These are phyloP conservation scores for Drosophila tristis DNA, from an alignment of 1,140 invertebrate species.

Conservation along the genomic window DNA sequence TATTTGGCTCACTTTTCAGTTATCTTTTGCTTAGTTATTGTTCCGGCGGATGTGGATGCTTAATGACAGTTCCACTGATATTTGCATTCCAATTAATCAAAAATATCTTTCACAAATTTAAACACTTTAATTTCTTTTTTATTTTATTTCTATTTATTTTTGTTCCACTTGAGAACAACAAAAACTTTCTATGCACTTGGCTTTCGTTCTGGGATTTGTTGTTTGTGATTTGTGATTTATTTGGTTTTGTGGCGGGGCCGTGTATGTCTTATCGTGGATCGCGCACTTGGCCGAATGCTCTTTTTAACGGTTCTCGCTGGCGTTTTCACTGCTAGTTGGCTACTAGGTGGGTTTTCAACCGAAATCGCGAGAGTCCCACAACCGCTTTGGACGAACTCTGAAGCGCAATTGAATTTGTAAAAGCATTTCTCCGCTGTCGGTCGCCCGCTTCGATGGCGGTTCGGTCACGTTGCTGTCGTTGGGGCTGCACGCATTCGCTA, in stretches of 20 bases:
- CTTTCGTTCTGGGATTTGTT: neutral
- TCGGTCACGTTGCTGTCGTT: constrained; percentile 58
- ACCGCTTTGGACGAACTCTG: constrained; percentile 73
- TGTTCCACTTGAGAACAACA: constrained; percentile 35
- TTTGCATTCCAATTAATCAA: constrained; percentile 7
- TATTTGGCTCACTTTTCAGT: constrained; percentile 32
- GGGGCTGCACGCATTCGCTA: constrained; percentile 64
- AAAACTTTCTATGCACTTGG: constrained; percentile 23
- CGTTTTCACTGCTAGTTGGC: constrained; percentile 19
- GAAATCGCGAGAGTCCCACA: constrained; percentile 59
- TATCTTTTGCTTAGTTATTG: constrained; percentile 18
- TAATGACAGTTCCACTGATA: constrained; percentile 6
- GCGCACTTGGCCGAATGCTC: constrained; percentile 48
- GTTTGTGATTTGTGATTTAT: constrained; percentile 21
- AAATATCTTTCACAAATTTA: neutral
- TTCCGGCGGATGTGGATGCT: neutral
- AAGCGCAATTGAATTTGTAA: constrained; percentile 80
- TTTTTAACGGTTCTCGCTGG: constrained; percentile 46
- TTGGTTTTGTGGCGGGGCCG: constrained; percentile 36
- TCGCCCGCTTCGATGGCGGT: constrained; percentile 38
- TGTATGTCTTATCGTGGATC: constrained; percentile 17
- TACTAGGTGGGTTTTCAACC: constrained; percentile 5
- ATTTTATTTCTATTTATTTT: neutral
- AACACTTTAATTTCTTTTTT: neutral
- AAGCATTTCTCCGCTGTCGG: constrained; percentile 71